Percentiles rank a stretch among this genome's conserved stretches.
phyloP scores from a whole-genome alignment of 2,888 invertebrate genomes.

The Colletes collaris region DNA sequence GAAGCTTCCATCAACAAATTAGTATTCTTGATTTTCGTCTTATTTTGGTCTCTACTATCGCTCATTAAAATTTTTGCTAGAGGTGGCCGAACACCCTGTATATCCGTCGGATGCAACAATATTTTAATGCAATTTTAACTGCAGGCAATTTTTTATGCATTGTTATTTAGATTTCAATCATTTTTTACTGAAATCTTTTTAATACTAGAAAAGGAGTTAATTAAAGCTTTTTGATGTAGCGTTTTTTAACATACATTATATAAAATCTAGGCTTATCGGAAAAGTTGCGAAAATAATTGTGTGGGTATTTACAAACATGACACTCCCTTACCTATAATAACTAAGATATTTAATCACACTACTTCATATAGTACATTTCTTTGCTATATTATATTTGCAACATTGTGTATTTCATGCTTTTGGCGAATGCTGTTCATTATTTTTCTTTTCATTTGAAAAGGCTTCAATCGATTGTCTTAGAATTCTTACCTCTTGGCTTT shows the following conservation, averaged over 20 bases:
- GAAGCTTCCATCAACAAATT: too few relatives aligned
- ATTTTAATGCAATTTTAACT: constrained; percentile 9
- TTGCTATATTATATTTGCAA: background rate
- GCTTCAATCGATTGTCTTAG: constrained; percentile 4
- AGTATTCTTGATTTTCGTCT: too few relatives aligned
- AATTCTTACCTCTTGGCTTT: background rate
- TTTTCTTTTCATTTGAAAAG: background rate
- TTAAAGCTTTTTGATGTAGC: too few relatives aligned
- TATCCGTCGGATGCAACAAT: background rate
- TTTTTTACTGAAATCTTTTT: background rate
- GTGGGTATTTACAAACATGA: constrained; percentile 2
- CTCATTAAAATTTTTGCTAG: too few relatives aligned
- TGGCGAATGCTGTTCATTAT: constrained; percentile 20
- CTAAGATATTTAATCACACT: constrained; percentile 1
- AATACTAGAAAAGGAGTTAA: too few relatives aligned
- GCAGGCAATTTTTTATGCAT: background rate
- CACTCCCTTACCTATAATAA: constrained; percentile 9
- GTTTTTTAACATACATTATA: too few relatives aligned
- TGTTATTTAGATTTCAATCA: background rate
- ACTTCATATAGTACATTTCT: constrained; percentile 4
- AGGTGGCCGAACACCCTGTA: too few relatives aligned
- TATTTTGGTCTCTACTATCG: too few relatives aligned
- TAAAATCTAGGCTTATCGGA: too few relatives aligned
- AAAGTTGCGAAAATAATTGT: constrained; percentile 5
- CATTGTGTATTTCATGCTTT: constrained; percentile 11